Evolutionary conservation across 2,797 vertebrate genomes (phyloP).

Genomic region (Melopsittacus undulatus): DNA sequence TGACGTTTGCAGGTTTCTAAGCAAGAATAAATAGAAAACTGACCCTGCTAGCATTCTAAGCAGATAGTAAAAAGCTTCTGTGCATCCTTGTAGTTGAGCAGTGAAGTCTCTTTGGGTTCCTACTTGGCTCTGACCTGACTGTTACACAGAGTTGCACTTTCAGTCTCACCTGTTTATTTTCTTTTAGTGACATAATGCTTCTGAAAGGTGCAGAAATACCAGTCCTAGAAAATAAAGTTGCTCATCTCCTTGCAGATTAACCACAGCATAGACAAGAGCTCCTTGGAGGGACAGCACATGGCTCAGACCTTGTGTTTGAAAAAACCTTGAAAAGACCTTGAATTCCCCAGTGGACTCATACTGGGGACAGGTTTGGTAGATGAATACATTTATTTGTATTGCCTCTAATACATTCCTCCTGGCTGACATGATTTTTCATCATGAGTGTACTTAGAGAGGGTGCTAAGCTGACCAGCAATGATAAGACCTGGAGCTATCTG

Average conservation of each 20-base stretch:
- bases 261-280: not conserved
- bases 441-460: not conserved
- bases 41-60: not conserved
- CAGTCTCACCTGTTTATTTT: not conserved
- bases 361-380: not conserved
- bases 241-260: not conserved
- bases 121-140: not conserved
- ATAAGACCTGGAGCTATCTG: not conserved
- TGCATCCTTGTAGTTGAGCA: not conserved
- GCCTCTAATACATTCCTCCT: not conserved
- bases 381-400: not conserved
- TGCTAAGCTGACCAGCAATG: not conserved
- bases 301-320: not conserved
- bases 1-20: not conserved
- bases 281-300: not conserved
- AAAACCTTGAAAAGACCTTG: not conserved
- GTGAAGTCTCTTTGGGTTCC: not conserved
- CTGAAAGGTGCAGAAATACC: not conserved
- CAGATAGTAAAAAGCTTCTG: not conserved
- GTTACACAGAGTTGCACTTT: not conserved
- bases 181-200: not conserved
- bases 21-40: conserved; percentile 23
- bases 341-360: not conserved
- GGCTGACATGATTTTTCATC: not conserved
- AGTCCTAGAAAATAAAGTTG: not conserved